Percentiles rank a stretch among this genome's conserved stretches.
These are phyloP conservation scores for Homarus americanus DNA, from an alignment of 1,140 invertebrate species.

Conservation along the genomic window DNA sequence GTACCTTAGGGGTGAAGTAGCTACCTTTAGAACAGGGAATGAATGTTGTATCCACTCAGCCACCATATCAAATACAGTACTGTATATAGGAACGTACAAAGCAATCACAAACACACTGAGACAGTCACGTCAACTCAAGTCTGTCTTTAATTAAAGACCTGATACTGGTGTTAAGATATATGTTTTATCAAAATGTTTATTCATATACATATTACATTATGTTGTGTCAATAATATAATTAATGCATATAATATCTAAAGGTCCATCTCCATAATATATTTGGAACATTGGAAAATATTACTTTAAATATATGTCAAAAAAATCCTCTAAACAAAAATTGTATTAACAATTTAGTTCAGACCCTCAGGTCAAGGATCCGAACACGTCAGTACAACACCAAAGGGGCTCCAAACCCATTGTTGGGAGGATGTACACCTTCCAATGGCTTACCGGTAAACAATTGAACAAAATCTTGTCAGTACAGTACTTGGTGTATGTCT, in stretches of 20 bases:
- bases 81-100: too few relatives aligned
- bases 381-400: not conserved
- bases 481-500: not conserved
- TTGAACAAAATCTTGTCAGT: too few relatives aligned
- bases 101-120: too few relatives aligned
- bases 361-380: not conserved
- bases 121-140: too few relatives aligned
- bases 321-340: not conserved
- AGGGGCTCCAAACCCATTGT: not conserved
- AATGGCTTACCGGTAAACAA: not conserved
- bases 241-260: constrained; percentile 2
- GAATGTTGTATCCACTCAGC: too few relatives aligned
- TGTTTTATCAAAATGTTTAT: not conserved
- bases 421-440: not conserved
- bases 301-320: not conserved
- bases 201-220: not conserved
- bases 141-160: too few relatives aligned
- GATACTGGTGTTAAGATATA: not conserved
- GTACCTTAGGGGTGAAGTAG: too few relatives aligned
- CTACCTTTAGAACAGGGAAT: too few relatives aligned
- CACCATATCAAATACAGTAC: too few relatives aligned
- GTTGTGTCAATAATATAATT: not conserved
- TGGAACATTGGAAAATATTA: not conserved
- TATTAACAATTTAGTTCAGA: not conserved
- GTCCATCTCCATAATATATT: not conserved